These are phyloP conservation scores for Lagopus leucura DNA, from an alignment of 2,113 vertebrate species.

Conservation along the genomic window DNA sequence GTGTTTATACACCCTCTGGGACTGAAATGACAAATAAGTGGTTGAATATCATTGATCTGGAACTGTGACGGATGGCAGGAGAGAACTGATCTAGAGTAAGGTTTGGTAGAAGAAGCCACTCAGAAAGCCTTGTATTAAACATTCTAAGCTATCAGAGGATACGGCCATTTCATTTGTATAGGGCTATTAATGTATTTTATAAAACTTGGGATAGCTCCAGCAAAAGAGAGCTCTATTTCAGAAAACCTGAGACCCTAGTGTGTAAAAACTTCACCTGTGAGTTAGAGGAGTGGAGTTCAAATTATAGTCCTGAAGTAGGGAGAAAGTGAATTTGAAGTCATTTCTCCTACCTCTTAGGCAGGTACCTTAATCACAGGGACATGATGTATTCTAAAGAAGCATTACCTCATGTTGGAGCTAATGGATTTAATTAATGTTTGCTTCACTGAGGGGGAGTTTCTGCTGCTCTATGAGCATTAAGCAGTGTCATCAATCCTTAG, in stretches of 20 bases:
- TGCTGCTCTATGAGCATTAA: neutral
- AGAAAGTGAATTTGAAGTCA: neutral
- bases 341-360: neutral
- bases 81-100: neutral
- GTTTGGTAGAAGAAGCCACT: neutral
- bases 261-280: neutral
- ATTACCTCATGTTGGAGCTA: neutral
- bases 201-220: neutral
- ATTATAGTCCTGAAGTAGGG: neutral
- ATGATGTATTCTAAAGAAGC: neutral
- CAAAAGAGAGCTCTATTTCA: neutral
- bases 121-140: neutral
- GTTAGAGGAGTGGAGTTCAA: neutral
- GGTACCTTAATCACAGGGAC: constrained; percentile 23
- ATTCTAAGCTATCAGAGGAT: neutral
- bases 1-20: neutral
- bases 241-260: neutral
- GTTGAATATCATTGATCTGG: neutral
- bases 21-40: neutral
- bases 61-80: neutral
- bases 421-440: constrained; percentile 35
- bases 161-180: neutral
- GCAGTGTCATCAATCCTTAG: neutral
- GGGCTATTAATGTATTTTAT: neutral
- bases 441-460: constrained; percentile 18